phyloP scores from a whole-genome alignment of 2,113 vertebrate species.

The Electrona antarctica region DNA sequence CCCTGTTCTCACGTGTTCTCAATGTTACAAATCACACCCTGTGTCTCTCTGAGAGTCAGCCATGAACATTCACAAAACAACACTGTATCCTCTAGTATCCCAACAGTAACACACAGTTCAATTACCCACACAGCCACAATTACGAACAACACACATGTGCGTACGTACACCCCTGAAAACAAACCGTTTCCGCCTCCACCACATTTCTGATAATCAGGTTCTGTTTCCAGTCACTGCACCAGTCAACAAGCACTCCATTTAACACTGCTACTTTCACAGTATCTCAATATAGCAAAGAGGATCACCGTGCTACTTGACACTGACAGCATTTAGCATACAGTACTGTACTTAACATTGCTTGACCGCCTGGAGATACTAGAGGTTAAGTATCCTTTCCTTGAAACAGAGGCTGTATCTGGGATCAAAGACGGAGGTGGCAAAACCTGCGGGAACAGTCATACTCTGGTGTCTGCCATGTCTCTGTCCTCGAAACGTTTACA shows the following conservation, averaged over 20 bases:
- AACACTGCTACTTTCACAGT: constrained; percentile 42
- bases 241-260: constrained; percentile 17
- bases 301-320: constrained; percentile 49
- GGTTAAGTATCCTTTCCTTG: constrained; percentile 4
- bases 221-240: neutral
- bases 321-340: constrained; percentile 35
- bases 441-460: constrained; percentile 10
- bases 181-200: neutral
- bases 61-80: constrained; percentile 33
- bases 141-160: neutral
- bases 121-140: neutral
- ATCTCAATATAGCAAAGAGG: constrained; percentile 61
- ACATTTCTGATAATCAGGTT: constrained; percentile 26
- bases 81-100: constrained; percentile 14
- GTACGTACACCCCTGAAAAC: neutral
- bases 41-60: neutral
- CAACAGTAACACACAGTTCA: neutral
- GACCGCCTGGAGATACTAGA: constrained; percentile 5
- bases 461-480: neutral
- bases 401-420: constrained; percentile 19
- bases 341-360: constrained; percentile 16
- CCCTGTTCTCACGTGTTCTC: neutral
- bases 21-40: neutral
- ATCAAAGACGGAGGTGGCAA: constrained; percentile 25
- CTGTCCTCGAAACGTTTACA: neutral